Base-by-base conservation (phyloP, 2,797 vertebrate species). In the Poliocrania exsul region DNA sequence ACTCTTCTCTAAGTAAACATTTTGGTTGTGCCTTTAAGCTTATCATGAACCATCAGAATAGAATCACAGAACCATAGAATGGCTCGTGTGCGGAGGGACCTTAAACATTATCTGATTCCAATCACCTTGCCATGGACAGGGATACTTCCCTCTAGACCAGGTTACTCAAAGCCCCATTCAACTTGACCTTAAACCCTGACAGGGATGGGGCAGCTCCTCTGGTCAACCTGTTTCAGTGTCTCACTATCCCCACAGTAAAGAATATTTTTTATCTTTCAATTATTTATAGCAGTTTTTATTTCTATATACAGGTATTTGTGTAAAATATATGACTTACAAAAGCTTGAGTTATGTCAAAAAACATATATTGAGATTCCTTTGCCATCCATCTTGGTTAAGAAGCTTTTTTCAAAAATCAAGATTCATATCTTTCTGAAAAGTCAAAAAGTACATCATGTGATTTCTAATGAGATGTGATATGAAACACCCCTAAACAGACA, bases 61-160 rank as follows among this genome's bases (percentile, higher is more conserved):
- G 64, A 57, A 44, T 29, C n/a, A 31, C 9, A 33, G 5, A 56
- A 17, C 8, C 10, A 25, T 5, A 5, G 62, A 37, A 62, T 11
- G 4, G 6, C 61, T 37, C 62, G 40, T 46, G 11, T 44, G 62
- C 15, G 19, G 75, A 38, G 13, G 4, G 23, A 44, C 19, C 28
- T 57, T 49, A 37, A 25, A 49, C 28, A 17, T 17, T 24, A 20
- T 37, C 15, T 69, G 49, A 6, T 10, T 69, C 31, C 15, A 54
- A 37, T 6, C 2, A 5, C 10, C 9, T 67, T 67, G 2, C 47
- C 54, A 56, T 6, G 18, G 47, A 19, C 25, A 66, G 13, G 5
- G 38, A n/a, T 23, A 20, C 1, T 6, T 69, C 16, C 4, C 19
- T 10, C 10, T 15, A 20, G 0, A 0, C 10, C 56, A 69, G 7